Percentiles rank a stretch among this genome's conserved stretches.
Conservation (phyloP, 2,113 vertebrate species). For the Herpailurus yagouaroundi region DNA sequence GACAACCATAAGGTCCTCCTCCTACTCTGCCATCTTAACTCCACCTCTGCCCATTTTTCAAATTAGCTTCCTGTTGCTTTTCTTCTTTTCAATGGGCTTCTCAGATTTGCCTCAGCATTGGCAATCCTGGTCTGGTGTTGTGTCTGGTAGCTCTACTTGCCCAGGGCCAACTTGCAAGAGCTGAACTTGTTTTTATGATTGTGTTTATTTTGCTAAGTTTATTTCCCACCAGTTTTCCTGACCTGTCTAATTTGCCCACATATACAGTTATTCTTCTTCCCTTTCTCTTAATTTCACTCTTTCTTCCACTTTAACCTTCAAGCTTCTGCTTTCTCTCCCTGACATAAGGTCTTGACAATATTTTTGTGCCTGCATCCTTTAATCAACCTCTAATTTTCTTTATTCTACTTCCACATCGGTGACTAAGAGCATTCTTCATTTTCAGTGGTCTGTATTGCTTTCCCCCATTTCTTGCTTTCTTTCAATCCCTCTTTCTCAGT, state of each 20-base stretch:
- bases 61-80: slow-evolving; percentile 89
- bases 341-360: background rate
- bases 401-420: slow-evolving; percentile 39
- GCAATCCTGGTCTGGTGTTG: slow-evolving; percentile 94
- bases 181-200: background rate
- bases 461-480: background rate
- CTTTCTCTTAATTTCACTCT: slow-evolving; percentile 7
- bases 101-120: slow-evolving; percentile 90
- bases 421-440: background rate
- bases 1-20: too few relatives aligned
- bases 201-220: slow-evolving; percentile 52
- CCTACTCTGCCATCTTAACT: too few relatives aligned
- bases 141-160: slow-evolving; percentile 80
- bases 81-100: slow-evolving; percentile 90
- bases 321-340: slow-evolving; percentile 36
- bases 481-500: slow-evolving; percentile 60
- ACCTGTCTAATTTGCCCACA: background rate
- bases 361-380: background rate
- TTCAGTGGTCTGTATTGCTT: slow-evolving; percentile 12
- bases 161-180: too few relatives aligned
- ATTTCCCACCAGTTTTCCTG: slow-evolving; percentile 58
- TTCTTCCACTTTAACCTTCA: background rate
- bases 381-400: slow-evolving; percentile 50
- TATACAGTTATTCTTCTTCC: background rate
- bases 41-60: slow-evolving; percentile 92